Conservation (phyloP, 2,113 vertebrate species). For the Hemibagrus wyckioides region DNA sequence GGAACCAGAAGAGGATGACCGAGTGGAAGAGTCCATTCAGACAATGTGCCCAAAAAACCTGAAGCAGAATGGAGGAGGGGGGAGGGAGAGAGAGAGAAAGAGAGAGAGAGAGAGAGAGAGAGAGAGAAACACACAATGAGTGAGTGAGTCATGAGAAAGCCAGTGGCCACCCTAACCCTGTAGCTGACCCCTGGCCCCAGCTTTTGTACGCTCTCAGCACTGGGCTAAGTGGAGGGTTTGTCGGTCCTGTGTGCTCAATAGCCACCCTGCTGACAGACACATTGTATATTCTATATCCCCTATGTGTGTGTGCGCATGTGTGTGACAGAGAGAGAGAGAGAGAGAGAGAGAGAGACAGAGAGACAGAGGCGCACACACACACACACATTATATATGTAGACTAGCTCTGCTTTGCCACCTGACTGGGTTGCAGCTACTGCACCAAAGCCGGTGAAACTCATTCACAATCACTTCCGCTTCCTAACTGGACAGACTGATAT, state of each 20-base stretch:
- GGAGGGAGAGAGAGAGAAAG: slow-evolving; percentile 48
- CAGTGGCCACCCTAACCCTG: slow-evolving; percentile 81
- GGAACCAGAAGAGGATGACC: slow-evolving; percentile 99
- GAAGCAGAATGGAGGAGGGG: slow-evolving; percentile 63
- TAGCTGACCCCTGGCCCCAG: slow-evolving; percentile 86
- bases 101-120: slow-evolving; percentile 55
- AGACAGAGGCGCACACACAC: background rate
- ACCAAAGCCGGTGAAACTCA: no score
- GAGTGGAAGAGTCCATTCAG: slow-evolving; percentile 99
- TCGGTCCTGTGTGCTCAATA: slow-evolving; percentile 81
- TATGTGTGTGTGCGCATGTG: slow-evolving; percentile 56
- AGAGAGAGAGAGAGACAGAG: background rate
- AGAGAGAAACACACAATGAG: slow-evolving; percentile 46
- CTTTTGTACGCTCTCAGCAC: slow-evolving; percentile 85
- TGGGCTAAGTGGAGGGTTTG: slow-evolving; percentile 93
- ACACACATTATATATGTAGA: background rate
- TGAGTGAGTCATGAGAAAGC: slow-evolving; percentile 88
- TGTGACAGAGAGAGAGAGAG: background rate
- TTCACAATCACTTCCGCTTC: no score
- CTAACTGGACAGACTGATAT: no score
- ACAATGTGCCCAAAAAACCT: slow-evolving; percentile 99
- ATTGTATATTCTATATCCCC: slow-evolving; percentile 90
- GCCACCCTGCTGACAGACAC: slow-evolving; percentile 89
- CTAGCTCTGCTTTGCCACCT: no score
- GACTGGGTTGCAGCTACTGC: no score